Base-by-base conservation (phyloP, 2,113 vertebrate genomes). In the Carettochelys insculpta region DNA sequence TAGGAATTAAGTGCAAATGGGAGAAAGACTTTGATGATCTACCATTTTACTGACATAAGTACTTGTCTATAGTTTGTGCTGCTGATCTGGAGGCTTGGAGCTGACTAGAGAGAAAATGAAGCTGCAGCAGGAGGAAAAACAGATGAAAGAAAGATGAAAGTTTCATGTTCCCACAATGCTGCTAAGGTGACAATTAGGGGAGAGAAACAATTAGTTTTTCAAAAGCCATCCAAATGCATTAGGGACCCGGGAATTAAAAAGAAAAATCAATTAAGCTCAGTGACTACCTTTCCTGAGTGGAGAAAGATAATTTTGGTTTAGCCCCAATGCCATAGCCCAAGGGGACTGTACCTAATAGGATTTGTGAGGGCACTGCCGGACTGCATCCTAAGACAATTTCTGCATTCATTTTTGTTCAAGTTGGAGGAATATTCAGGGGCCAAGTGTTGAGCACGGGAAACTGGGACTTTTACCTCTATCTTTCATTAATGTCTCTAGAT, bases 41-140 rank as follows among this genome's bases (percentile, higher is more conserved):
- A 77, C 87, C 0, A 0, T 14, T 90, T 68, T 22, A 56, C 73
- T 43, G 91, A 0, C 43, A n/a, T 53, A 58, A 84, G 43, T 53
- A 81, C 31, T 61, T 4, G 1, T 43, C 4, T 1, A 53, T 17
- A 1, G 12, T 83, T 38, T 45, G 41, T 80, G 78, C 14, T 0
- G 24, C 58, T 19, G 0, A 2, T 34, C 58, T 38, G 82, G 86
- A 82, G 56, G 41, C 0, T 0, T 16, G 27, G 85, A 79, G 83
- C 71, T 10, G 81, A 77, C 27, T 16, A 24, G 79, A 13, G 29
- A 47, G 61, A 82, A 43, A 82, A 75, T 54, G 92, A 88, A 82
- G 45, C 58, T 89, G 87, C 50, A 53, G 45, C 34, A 5, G 79
- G 50, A 94, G 56, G 68, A 81, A 51, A n/a, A 77, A 47, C 50